A percentile compares a stretch with the other conserved stretches of the same genome.
Conservation (phyloP, 2,113 vertebrate genomes). For the Polyodon spathula region DNA sequence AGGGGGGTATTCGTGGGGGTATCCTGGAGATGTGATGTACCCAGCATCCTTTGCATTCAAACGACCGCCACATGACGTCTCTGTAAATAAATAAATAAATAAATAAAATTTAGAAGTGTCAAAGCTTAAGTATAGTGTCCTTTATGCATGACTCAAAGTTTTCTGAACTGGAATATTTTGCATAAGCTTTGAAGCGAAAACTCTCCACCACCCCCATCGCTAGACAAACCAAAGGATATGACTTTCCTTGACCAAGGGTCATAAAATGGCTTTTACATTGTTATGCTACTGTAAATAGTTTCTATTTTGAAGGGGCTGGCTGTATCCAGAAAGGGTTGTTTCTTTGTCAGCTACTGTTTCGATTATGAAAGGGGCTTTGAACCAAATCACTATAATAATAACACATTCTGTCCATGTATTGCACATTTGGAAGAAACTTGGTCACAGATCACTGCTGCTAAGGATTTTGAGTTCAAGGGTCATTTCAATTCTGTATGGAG, state of each 20-base stretch:
- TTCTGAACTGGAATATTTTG: no score
- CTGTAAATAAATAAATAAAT: slow-evolving; percentile 24
- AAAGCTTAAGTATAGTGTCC: neutral
- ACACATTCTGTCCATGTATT: neutral
- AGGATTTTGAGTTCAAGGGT: slow-evolving; percentile 32
- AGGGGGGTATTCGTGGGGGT: slow-evolving; percentile 91
- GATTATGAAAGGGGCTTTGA: neutral
- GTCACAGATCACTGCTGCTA: neutral
- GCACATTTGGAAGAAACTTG: neutral
- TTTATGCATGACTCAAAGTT: no score
- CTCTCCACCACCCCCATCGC: no score
- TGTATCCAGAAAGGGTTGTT: neutral
- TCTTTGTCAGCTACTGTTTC: neutral
- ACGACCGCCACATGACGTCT: slow-evolving; percentile 69
- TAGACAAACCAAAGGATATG: no score
- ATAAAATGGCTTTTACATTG: no score
- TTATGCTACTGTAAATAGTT: neutral
- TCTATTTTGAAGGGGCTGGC: neutral
- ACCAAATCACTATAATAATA: neutral
- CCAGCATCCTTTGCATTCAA: slow-evolving; percentile 86
- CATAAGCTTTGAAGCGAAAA: no score
- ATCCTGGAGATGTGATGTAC: slow-evolving; percentile 95
- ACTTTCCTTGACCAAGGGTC: no score
- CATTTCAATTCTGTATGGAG: slow-evolving; percentile 40
- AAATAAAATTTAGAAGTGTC: neutral